These are phyloP conservation scores for Odiellus spinosus DNA, from an alignment of 2,888 invertebrate genomes.

Conservation along the genomic window DNA sequence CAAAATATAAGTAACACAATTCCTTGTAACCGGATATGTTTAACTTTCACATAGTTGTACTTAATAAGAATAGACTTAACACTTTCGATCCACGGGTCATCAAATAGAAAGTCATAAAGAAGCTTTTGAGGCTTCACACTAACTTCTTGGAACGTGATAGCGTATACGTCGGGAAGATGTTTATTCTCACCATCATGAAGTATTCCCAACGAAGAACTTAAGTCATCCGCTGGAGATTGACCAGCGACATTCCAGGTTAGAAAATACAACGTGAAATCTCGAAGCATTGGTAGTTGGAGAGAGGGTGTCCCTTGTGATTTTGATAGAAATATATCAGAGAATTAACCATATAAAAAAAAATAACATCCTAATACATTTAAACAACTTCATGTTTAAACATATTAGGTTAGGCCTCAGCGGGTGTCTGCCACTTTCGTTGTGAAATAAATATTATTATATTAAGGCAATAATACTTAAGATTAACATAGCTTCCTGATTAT, in stretches of 20 bases:
- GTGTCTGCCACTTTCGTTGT: too few species aligned
- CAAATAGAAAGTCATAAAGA: constrained; percentile 59
- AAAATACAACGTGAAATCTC: constrained; percentile 42
- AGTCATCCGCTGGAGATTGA: constrained; percentile 48
- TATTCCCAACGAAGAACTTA: constrained; percentile 52
- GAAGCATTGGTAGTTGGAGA: too few species aligned
- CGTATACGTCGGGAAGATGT: constrained; percentile 63
- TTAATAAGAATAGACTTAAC: constrained; percentile 47
- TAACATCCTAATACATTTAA: too few species aligned
- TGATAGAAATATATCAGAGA: too few species aligned
- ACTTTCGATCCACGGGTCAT: constrained; percentile 67
- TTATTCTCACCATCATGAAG: constrained; percentile 43
- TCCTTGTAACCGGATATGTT: constrained; percentile 67
- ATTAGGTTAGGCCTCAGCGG: too few species aligned
- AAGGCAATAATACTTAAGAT: too few species aligned
- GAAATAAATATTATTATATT: too few species aligned
- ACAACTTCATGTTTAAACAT: too few species aligned
- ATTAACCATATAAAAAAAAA: too few species aligned
- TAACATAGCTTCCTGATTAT: too few species aligned
- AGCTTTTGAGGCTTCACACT: constrained; percentile 73
- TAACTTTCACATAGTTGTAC: constrained; percentile 53
- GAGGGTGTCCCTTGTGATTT: too few species aligned
- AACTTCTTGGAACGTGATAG: constrained; percentile 73
- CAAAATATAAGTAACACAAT: constrained; percentile 61
- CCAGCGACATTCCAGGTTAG: constrained; percentile 85